Base-by-base conservation (phyloP, 1,140 invertebrate genomes). In the Carposina sasakii region DNA sequence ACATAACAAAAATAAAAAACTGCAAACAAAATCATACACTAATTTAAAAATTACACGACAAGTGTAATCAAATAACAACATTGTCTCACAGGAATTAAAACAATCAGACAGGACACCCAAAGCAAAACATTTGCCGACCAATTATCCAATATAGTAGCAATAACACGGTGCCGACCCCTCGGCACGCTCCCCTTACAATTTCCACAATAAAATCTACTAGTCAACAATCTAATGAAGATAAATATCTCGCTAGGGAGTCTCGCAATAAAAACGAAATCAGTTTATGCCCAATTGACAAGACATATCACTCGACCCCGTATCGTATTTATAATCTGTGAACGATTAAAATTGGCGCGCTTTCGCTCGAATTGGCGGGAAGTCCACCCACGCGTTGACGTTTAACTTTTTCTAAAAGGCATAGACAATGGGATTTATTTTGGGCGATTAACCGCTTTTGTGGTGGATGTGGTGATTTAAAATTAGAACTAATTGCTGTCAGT, bases 271-370 rank as follows among this genome's bases (percentile, higher is more conserved):
- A 78, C 62, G 60, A 59, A 78, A 79, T 77, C 76, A 72, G 71
- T 76, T 78, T 71, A 66, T 67, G 68, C 74, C 59, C 78, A 70
- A 81, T 82, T 76, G 76, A 79, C 77, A 79, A 69, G 75, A 71
- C 60, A 57, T 67, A 70, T 67, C 61, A 60, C 53, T 52, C 33
- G 24, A 41, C 22, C 48, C 52, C 34, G 39, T 33, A 22, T 41
- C 43, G 21, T 45, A 28, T 26, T 52, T 60, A 45, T 59, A 60
- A 55, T 59, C 52, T n/a, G n/a, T n/a, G 52, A 42, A 51, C 62
- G 61, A 65, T 70, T 66, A 69, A 73, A 73, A 70, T 68, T 60
- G 59, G 66, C 61, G 44, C 60, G 22, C 64, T 79, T 70, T 74
- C 76, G 24, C 12, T 28, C 24, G 12, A 28, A 28, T 62, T 61